Base-by-base conservation (phyloP, 2,888 invertebrate genomes). In the Callyntrura guangdongensis region DNA sequence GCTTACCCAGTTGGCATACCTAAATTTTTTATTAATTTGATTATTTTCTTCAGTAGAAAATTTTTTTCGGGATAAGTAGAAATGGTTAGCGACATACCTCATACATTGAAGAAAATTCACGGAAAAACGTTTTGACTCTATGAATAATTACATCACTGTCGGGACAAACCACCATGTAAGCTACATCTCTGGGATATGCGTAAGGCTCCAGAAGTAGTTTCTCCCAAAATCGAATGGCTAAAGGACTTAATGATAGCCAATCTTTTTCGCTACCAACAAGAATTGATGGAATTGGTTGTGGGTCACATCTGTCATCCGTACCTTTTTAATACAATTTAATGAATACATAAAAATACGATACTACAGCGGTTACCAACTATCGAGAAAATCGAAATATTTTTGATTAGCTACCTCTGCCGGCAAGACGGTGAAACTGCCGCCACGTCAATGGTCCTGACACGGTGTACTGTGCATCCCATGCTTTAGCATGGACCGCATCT, bases 371-470 rank as follows among this genome's bases (percentile, higher is more conserved):
- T 47, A 8, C 11, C 6, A 47, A 47, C 6, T 47, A 47, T 47
- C 5, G 11, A 47, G 47, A 47, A 47, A 53, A 53, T 14, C 53
- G 53, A 53, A 4, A 36, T 36, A 36, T 2, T 53, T 53, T 53
- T 53, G n/a, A 53, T 53, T 14, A 14, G 3, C 17, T 87, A 95
- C 96, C 98, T 95, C 99, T 96, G 9, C 99, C 99, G 61, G 99
- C 99, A 91, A 99, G 96, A 91, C 98, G 96, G 96, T 99, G 99
- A 95, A 99, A 99, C 95, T 99, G 98, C 85, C 99, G 96, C 99
- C 99, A 99, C 0, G 99, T 99, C 14, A 99, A 96, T 47, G 99
- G 99, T 0, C 99, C 99, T 93, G 98, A 97, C 64, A 99, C 98
- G 0, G 97, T 97, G 94, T 97, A 97, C 0, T 97, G 97, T 85